Percentiles rank a stretch among this genome's conserved stretches.
These are phyloP conservation scores for Lerema accius DNA, from an alignment of 1,140 invertebrate genomes.

Conservation along the genomic window DNA sequence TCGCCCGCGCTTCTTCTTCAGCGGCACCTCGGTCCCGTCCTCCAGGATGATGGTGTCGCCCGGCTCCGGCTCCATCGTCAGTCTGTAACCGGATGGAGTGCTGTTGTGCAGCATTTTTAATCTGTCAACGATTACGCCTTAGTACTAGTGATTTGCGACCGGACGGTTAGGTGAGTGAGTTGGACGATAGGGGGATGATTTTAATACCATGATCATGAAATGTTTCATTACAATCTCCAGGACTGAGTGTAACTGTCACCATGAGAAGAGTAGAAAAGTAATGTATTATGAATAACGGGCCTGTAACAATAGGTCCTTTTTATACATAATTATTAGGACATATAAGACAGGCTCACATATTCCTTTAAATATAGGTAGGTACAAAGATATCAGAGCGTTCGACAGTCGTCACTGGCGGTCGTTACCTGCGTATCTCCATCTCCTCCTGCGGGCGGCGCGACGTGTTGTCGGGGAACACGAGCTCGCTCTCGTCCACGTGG, in stretches of 20 bases:
- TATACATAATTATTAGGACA: too few species aligned
- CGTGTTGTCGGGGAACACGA: conserved; percentile 92
- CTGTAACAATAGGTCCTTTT: too few species aligned
- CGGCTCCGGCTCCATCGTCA: conserved; percentile 80
- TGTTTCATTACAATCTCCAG: too few species aligned
- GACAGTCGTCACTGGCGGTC: too few species aligned
- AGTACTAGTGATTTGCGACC: conserved; percentile 6
- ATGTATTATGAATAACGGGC: too few species aligned
- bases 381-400: too few species aligned
- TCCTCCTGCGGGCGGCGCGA: conserved; percentile 81
- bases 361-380: too few species aligned
- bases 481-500: conserved; percentile 94
- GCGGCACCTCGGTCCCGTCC: conserved; percentile 85
- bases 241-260: too few species aligned
- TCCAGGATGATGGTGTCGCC: conserved; percentile 82
- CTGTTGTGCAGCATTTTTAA: conserved; percentile 58
- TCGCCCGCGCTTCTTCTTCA: conserved; percentile 94
- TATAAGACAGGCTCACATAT: too few species aligned
- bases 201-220: too few species aligned
- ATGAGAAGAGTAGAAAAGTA: too few species aligned
- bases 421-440: conserved; percentile 82
- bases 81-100: conserved; percentile 57
- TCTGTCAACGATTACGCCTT: conserved; percentile 27
- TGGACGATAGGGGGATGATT: too few species aligned
- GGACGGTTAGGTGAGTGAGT: not conserved